Evolutionary conservation across 2,113 vertebrate species (phyloP).

Genomic region (Anarhynchus alexandrinus): DNA sequence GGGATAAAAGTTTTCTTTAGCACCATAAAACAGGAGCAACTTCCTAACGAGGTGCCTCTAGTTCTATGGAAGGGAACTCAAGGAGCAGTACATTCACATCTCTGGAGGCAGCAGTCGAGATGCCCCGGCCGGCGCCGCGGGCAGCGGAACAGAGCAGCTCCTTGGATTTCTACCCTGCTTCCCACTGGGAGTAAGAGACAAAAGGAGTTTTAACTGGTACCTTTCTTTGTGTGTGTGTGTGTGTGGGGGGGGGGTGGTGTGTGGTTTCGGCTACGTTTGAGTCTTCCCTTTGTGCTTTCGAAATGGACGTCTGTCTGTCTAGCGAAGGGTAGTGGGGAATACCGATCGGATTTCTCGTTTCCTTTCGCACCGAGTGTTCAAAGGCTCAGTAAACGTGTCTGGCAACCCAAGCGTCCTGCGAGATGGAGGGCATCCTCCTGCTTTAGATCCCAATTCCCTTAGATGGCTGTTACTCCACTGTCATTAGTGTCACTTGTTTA

Average conservation of each 20-base stretch:
- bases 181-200: constrained; percentile 68
- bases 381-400: constrained; percentile 64
- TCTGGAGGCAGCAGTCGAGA: constrained; percentile 91
- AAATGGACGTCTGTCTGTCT: constrained; percentile 51
- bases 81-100: constrained; percentile 95
- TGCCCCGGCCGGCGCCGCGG: constrained; percentile 72
- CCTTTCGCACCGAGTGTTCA: constrained; percentile 60
- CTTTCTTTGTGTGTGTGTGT: neutral
- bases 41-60: constrained; percentile 90
- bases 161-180: constrained; percentile 71
- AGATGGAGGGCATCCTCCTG: constrained; percentile 52
- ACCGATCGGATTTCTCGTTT: constrained; percentile 18
- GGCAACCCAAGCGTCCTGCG: constrained; percentile 30
- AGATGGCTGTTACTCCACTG: constrained; percentile 68
- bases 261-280: constrained; percentile 33
- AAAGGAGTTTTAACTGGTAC: constrained; percentile 64
- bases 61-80: constrained; percentile 80
- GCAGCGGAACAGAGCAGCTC: constrained; percentile 73
- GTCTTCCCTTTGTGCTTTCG: constrained; percentile 75
- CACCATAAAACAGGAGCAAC: constrained; percentile 96
- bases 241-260: neutral
- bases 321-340: constrained; percentile 49
- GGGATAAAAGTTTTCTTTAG: constrained; percentile 83
- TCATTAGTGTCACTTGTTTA: constrained; percentile 71
- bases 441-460: constrained; percentile 28